Percentiles rank a stretch among this genome's conserved stretches.
Evolutionary conservation across 2,888 invertebrate genomes (phyloP).

Genomic region (Anoncus sp.): DNA sequence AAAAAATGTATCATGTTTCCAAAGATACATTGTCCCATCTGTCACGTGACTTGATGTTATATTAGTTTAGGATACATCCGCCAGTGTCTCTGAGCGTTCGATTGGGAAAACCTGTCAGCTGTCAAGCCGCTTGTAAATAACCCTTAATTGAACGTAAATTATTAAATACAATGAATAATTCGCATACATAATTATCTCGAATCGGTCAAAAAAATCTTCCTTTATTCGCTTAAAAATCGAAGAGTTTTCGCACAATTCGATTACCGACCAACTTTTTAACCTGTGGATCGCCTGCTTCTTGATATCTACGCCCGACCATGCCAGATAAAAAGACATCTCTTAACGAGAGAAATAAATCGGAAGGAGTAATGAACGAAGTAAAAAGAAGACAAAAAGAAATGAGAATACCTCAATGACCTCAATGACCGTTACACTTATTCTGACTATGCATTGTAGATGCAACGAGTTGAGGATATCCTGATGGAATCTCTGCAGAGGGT

Average conservation of each 20-base stretch:
- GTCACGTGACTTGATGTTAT: no score
- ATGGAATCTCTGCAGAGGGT: conserved; percentile 74
- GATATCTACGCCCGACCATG: conserved; percentile 18
- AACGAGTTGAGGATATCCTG: conserved; percentile 75
- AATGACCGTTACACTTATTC: neutral
- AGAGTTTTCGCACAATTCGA: neutral
- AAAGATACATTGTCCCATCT: no score
- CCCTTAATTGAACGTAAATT: neutral
- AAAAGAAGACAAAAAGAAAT: neutral
- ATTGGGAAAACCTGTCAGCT: conserved; percentile 14
- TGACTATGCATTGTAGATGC: conserved; percentile 70
- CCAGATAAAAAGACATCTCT: conserved; percentile 15
- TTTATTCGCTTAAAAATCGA: neutral
- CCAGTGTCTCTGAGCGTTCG: conserved; percentile 8
- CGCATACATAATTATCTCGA: neutral
- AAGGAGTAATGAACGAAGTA: conserved; percentile 66
- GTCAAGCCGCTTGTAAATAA: neutral
- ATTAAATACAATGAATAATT: neutral
- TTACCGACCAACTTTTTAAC: conserved; percentile 27
- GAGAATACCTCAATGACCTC: neutral
- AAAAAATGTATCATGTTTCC: no score
- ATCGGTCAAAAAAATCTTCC: neutral
- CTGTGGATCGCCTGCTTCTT: conserved; percentile 21
- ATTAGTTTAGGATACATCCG: conserved; percentile 3
- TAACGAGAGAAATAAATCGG: conserved; percentile 16